Percentiles rank a stretch among this genome's conserved stretches.
phyloP scores from a whole-genome alignment of 1,140 invertebrate genomes.

The Globodera rostochiensis region DNA sequence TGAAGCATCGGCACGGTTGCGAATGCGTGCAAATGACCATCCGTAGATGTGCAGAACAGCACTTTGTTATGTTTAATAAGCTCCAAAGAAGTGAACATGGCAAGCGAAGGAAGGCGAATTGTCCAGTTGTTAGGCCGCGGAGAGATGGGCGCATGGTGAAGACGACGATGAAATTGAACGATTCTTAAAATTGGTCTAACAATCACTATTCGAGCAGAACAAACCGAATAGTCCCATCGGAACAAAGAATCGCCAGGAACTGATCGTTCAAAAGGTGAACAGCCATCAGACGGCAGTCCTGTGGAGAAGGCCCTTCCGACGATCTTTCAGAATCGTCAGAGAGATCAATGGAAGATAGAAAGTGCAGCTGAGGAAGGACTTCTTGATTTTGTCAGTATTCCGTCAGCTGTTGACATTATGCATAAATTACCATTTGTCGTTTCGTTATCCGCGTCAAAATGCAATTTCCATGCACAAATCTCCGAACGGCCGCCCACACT shows the following conservation, averaged over 20 bases:
- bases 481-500: slow-evolving; percentile 20
- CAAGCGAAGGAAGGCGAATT: not conserved
- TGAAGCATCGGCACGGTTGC: not conserved
- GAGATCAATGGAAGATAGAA: not conserved
- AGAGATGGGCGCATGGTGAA: not conserved
- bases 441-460: not conserved
- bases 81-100: not conserved
- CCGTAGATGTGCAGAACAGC: not conserved
- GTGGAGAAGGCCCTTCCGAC: not conserved
- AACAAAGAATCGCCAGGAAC: slow-evolving; percentile 9
- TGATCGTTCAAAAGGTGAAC: not conserved
- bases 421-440: not conserved
- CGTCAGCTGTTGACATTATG: no score
- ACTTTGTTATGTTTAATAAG: not conserved
- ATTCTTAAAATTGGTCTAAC: not conserved
- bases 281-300: slow-evolving; percentile 2
- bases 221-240: slow-evolving; percentile 10
- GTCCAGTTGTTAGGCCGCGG: not conserved
- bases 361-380: not conserved
- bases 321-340: not conserved
- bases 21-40: not conserved
- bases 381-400: no score
- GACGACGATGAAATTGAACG: not conserved
- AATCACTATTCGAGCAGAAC: not conserved
- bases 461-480: slow-evolving; percentile 8